Conservation (phyloP, 1,140 invertebrate genomes). For the Chlorops oryzae region DNA sequence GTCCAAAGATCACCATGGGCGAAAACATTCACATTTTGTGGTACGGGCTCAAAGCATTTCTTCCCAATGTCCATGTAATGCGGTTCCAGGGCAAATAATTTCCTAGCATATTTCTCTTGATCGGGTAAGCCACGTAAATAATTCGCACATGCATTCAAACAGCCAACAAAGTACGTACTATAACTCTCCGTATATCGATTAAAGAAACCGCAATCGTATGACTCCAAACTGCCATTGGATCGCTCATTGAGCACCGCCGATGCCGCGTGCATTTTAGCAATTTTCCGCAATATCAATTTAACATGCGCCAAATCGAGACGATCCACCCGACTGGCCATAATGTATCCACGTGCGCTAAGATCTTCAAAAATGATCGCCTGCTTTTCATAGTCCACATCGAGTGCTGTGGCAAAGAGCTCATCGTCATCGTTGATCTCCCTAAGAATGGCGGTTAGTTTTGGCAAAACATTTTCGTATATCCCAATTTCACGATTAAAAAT, state of each 20-base stretch:
- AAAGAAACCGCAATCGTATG: conserved; percentile 39
- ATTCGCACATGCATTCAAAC: conserved; percentile 25
- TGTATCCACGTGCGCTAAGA: conserved; percentile 27
- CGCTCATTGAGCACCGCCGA: conserved; percentile 46
- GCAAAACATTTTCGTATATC: conserved; percentile 41
- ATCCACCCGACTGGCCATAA: conserved; percentile 51
- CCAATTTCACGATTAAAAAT: conserved; percentile 44
- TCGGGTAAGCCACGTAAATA: conserved; percentile 27
- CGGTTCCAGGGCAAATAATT: conserved; percentile 25
- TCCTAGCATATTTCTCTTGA: conserved; percentile 28
- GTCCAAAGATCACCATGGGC: conserved; percentile 63
- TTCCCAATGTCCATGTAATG: conserved; percentile 40
- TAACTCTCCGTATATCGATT: conserved; percentile 39
- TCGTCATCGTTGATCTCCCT: conserved; percentile 29
- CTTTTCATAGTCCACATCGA: conserved; percentile 31
- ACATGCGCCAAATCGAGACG: conserved; percentile 53
- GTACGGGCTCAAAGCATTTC: conserved; percentile 31
- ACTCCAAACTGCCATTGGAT: conserved; percentile 24
- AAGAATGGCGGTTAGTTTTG: conserved; percentile 32
- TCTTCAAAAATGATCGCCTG: conserved; percentile 41
- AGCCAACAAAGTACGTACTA: conserved; percentile 27
- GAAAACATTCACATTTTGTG: conserved; percentile 55
- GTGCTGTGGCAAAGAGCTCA: conserved; percentile 36
- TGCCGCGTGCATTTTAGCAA: conserved; percentile 56
- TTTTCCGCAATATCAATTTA: conserved; percentile 50